phyloP scores from a whole-genome alignment of 2,888 invertebrate species.

The Fragum fragum region DNA sequence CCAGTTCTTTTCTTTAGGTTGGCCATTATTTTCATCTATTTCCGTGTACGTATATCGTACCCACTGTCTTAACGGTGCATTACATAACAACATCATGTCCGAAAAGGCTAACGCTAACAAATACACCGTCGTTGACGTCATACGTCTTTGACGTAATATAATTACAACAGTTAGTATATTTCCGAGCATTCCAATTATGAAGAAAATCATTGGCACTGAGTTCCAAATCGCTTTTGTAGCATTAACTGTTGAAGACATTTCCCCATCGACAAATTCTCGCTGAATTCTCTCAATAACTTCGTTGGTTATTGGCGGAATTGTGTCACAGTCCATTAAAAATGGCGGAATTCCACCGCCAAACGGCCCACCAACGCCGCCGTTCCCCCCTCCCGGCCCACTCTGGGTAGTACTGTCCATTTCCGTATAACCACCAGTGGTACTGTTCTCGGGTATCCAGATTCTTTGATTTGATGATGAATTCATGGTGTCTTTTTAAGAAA shows the following conservation, averaged over 20 bases:
- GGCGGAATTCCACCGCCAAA: conserved; percentile 22
- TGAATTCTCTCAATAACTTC: conserved; percentile 3
- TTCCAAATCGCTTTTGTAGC: conserved; percentile 54
- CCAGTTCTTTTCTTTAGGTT: conserved; percentile 37
- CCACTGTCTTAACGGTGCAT: conserved; percentile 48
- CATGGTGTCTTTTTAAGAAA: no score
- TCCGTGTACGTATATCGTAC: conserved; percentile 27
- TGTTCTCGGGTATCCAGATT: background rate
- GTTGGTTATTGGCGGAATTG: conserved; percentile 4
- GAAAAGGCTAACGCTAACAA: conserved; percentile 40
- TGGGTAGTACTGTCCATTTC: background rate
- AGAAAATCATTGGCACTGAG: conserved; percentile 70
- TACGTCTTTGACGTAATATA: conserved; percentile 30
- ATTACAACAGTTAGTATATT: conserved; percentile 70
- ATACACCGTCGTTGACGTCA: conserved; percentile 44
- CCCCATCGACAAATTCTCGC: background rate
- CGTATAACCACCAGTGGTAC: background rate
- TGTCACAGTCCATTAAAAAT: conserved; percentile 3
- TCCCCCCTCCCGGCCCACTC: background rate
- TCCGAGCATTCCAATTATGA: conserved; percentile 75
- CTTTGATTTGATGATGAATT: background rate
- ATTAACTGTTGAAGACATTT: background rate
- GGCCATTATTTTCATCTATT: conserved; percentile 6
- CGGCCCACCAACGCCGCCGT: background rate
- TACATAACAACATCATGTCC: conserved; percentile 41